Conservation (phyloP, 2,888 invertebrate species). For the Melanargia galathea region DNA sequence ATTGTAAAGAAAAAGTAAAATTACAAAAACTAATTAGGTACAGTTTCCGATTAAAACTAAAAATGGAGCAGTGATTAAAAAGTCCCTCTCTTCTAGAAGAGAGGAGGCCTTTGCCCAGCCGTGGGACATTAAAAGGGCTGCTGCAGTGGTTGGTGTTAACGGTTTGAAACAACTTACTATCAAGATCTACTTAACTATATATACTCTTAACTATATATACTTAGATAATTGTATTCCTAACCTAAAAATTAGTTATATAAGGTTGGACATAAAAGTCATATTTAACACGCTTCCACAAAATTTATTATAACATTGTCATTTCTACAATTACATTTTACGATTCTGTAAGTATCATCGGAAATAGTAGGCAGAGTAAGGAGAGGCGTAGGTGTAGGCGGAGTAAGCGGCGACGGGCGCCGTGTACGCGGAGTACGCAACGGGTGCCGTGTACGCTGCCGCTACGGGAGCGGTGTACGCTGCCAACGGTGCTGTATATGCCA, state of each 20-base stretch:
- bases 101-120: too few species aligned
- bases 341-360: constrained; percentile 37
- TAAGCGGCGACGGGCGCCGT: constrained; percentile 54
- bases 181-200: too few species aligned
- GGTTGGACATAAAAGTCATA: neutral
- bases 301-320: neutral
- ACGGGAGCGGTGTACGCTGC: constrained; percentile 53
- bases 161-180: too few species aligned
- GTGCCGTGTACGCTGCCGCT: constrained; percentile 55
- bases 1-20: too few species aligned
- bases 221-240: too few species aligned
- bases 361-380: constrained; percentile 53
- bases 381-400: constrained; percentile 53
- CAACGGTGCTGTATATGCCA: constrained; percentile 48
- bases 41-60: too few species aligned
- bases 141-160: too few species aligned
- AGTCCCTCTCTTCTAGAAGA: too few species aligned
- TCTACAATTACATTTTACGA: neutral
- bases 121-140: too few species aligned
- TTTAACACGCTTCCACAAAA: neutral
- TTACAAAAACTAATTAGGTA: too few species aligned
- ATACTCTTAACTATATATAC: too few species aligned
- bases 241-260: neutral
- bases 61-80: too few species aligned
- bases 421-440: constrained; percentile 55